These are phyloP conservation scores for Basileuterus tristriatus DNA, from an alignment of 2,797 vertebrate species.

Conservation along the genomic window DNA sequence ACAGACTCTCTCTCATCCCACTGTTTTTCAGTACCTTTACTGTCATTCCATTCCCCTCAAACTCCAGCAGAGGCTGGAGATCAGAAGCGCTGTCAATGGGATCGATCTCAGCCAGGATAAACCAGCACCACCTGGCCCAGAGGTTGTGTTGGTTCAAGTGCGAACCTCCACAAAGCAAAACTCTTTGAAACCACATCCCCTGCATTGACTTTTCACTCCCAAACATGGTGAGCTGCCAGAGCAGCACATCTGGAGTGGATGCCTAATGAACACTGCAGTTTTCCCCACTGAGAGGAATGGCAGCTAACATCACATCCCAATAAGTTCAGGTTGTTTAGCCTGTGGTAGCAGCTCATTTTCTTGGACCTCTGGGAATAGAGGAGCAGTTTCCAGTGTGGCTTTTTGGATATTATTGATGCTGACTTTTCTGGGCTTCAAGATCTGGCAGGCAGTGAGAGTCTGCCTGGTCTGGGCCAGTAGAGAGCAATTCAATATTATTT, in stretches of 20 bases:
- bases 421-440: neutral
- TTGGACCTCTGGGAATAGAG: neutral
- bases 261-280: neutral
- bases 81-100: neutral
- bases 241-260: neutral
- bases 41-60: neutral
- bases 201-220: neutral
- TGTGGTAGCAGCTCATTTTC: neutral
- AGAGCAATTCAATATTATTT: constrained; percentile 28
- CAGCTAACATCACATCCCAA: neutral
- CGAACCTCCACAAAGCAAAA: neutral
- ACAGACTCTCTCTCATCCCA: neutral
- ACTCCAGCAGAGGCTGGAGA: neutral
- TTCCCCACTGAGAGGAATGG: neutral
- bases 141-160: neutral
- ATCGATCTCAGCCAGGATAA: neutral
- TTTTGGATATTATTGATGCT: neutral
- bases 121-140: neutral
- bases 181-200: neutral
- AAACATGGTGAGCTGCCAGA: neutral
- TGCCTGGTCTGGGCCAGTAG: neutral
- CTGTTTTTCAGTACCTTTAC: neutral
- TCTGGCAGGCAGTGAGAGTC: neutral
- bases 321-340: neutral
- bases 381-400: neutral